Evolutionary conservation across 1,140 invertebrate species (phyloP).

Genomic region (Tetramorium simillimum): DNA sequence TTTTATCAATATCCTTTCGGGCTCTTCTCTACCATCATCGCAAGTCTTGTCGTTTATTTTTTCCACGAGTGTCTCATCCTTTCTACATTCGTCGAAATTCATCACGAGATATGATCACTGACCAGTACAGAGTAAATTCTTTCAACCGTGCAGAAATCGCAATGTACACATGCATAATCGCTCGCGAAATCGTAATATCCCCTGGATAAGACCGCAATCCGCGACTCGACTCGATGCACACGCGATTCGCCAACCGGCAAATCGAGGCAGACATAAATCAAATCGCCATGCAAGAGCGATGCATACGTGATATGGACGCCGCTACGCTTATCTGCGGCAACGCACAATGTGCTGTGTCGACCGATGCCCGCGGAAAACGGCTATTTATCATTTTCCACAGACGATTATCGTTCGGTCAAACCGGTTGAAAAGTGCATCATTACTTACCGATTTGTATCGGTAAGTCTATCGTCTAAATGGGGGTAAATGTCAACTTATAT

Average conservation of each 20-base stretch:
- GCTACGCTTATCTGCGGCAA: neutral
- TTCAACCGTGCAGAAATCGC: constrained; percentile 9
- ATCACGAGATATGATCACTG: constrained; percentile 14
- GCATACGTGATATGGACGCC: neutral
- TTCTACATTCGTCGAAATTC: constrained; percentile 8
- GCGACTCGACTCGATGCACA: constrained; percentile 11
- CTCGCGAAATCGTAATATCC: constrained; percentile 31
- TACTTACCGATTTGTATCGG: constrained; percentile 31
- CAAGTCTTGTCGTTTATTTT: neutral
- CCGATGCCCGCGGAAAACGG: neutral
- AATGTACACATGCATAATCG: neutral
- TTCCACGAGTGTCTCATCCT: neutral
- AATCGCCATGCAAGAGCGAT: neutral
- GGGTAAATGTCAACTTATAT: constrained; percentile 48
- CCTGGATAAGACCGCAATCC: neutral
- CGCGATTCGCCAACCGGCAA: constrained; percentile 8
- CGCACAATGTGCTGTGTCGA: neutral
- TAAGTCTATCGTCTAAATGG: neutral
- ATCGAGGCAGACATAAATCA: constrained; percentile 1
- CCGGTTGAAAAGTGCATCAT: neutral
- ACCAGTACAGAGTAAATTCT: constrained; percentile 29
- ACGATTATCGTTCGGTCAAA: neutral
- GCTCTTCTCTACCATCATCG: neutral
- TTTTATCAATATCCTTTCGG: neutral
- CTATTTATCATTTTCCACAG: constrained; percentile 40